Evolutionary conservation across 1,140 invertebrate species (phyloP).

Genomic region (Caerostris extrusa): DNA sequence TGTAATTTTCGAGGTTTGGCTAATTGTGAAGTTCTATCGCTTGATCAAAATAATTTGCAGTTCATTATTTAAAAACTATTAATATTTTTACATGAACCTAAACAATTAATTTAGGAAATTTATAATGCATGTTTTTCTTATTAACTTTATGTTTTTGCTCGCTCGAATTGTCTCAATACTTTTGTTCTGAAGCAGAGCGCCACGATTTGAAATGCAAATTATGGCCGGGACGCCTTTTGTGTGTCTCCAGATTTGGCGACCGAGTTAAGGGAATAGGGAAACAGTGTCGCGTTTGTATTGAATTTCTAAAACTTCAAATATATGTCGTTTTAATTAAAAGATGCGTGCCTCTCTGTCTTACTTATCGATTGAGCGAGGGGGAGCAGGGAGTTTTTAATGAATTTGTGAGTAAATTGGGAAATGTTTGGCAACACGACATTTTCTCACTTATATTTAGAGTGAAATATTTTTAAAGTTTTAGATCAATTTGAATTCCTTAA

Average conservation of each 20-base stretch:
- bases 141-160: not conserved
- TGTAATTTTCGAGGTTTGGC: too few relatives aligned
- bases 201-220: slow-evolving; percentile 16
- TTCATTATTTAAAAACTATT: too few relatives aligned
- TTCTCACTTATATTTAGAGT: too few relatives aligned
- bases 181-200: not conserved
- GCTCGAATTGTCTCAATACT: not conserved
- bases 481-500: too few relatives aligned
- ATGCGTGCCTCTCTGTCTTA: not conserved
- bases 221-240: not conserved
- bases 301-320: slow-evolving; percentile 1
- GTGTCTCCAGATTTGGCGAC: not conserved
- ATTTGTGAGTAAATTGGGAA: not conserved
- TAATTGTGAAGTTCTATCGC: too few relatives aligned
- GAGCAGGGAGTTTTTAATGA: slow-evolving; percentile 19
- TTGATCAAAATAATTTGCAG: too few relatives aligned
- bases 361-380: not conserved
- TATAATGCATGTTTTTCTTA: not conserved
- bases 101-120: not conserved
- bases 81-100: too few relatives aligned
- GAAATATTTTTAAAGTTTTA: too few relatives aligned
- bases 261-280: not conserved
- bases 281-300: slow-evolving; percentile 15
- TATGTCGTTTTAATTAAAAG: slow-evolving; percentile 33
- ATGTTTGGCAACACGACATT: not conserved